Base-by-base conservation (phyloP, 2,888 invertebrate genomes). In the Hirtodrosophila cameraria region DNA sequence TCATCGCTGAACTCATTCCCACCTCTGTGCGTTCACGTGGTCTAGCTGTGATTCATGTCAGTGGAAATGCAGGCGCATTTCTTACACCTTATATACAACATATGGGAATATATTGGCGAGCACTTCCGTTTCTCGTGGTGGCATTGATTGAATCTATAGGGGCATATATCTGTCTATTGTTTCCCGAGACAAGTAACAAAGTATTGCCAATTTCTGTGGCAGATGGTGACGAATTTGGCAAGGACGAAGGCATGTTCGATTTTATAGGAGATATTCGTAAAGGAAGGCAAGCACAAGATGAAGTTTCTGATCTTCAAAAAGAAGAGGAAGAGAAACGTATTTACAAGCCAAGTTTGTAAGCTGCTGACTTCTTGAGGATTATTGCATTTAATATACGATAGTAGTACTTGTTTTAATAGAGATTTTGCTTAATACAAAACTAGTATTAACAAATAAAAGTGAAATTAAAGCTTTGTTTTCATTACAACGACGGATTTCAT, bases 11-110 rank as follows among this genome's bases (percentile, higher is more conserved):
- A 80, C 86, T 94, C 13, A 92, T 93, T 41, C 93, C 94, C 6
- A 93, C 93, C 1, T 92, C 92, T 46, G 92, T 94, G 2, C 89
- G 93, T 41, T 93, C 93, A 1, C 93, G 93, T 81, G 93, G 93
- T 9, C 92, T 93, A n/a, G 92, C 93, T 0, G 91, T 92, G 7
- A 91, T 93, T 1, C 93, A 93, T 77, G 92, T 93, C 23, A 23
- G 23, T 23, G 23, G 23, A 23, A 23, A 23, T 1, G 92, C 92
- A 9, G 93, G 93, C 2, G 93, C 92, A 53, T 92, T 93, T 76
- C 90, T 92, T 69, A 92, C 93, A 62, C 91, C 93, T 0, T 92
- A 92, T 75, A 92, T 93, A 46, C 84, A 93, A 16, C 92, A 92
- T 54, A 75, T 92, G 75, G 91, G 91, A 71, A 84, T 73, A 6